Percentiles rank a stretch among this genome's conserved stretches.
phyloP scores from a whole-genome alignment of 2,113 vertebrate species.

The Hirundichthys speculiger region DNA sequence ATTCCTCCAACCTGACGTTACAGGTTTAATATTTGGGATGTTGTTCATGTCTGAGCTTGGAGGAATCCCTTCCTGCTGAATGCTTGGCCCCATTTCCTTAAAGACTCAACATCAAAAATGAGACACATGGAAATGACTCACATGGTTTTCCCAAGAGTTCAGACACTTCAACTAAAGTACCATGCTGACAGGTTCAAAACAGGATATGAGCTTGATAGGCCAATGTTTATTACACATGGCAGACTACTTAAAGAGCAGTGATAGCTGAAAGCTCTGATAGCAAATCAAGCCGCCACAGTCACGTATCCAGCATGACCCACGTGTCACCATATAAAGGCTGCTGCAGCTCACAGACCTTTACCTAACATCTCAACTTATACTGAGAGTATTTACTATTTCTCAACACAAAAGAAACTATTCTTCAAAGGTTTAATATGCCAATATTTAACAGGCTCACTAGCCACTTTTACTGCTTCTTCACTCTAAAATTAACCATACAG shows the following conservation, averaged over 20 bases:
- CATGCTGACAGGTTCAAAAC: conserved; percentile 83
- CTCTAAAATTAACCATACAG: too few species aligned
- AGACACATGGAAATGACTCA: conserved; percentile 82
- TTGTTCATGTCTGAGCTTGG: conserved; percentile 78
- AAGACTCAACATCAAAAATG: conserved; percentile 81
- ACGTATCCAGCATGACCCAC: conserved; percentile 45
- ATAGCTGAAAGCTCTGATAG: conserved; percentile 64
- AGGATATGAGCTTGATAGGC: conserved; percentile 75
- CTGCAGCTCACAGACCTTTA: background rate
- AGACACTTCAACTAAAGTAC: conserved; percentile 68
- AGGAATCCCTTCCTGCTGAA: conserved; percentile 84
- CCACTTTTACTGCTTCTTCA: too few species aligned
- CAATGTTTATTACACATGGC: conserved; percentile 76
- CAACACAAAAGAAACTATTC: too few species aligned
- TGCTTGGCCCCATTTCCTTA: conserved; percentile 75
- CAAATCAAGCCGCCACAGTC: conserved; percentile 45
- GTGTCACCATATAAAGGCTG: background rate
- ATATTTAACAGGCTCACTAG: too few species aligned
- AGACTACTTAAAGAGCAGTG: conserved; percentile 65
- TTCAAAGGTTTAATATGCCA: too few species aligned
- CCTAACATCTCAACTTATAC: too few species aligned
- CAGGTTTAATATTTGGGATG: conserved; percentile 66
- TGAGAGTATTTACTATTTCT: too few species aligned
- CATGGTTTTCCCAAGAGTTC: conserved; percentile 62
- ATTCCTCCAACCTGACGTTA: conserved; percentile 58